Percentiles rank a stretch among this genome's conserved stretches.
Evolutionary conservation across 2,888 invertebrate species (phyloP).

Genomic region (Aethes cnicana): DNA sequence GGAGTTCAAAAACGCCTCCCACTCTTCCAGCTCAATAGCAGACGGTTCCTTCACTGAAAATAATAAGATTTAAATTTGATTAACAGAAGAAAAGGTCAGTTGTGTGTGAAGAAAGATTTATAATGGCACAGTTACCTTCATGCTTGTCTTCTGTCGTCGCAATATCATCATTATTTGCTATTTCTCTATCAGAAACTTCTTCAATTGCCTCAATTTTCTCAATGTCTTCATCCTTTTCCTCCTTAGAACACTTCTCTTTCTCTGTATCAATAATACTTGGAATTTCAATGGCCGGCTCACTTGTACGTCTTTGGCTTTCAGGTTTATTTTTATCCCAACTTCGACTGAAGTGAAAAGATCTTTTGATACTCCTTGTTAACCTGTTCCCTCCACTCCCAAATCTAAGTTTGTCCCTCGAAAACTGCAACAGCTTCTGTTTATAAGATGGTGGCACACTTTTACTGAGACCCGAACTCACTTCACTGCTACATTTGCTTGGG

Average conservation of each 20-base stretch:
- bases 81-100: constrained; percentile 4
- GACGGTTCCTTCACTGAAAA: constrained; percentile 76
- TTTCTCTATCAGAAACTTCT: constrained; percentile 63
- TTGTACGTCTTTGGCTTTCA: constrained; percentile 67
- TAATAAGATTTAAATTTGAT: constrained; percentile 7
- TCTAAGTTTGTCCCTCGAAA: constrained; percentile 73
- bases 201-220: constrained; percentile 75
- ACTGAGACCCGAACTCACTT: constrained; percentile 69
- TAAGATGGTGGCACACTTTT: constrained; percentile 80
- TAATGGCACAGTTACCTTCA: constrained; percentile 51
- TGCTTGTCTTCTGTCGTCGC: constrained; percentile 56
- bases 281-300: constrained; percentile 70
- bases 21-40: constrained; percentile 92
- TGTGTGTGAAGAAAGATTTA: constrained; percentile 1
- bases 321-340: constrained; percentile 74
- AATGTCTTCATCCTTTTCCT: constrained; percentile 69
- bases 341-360: constrained; percentile 74
- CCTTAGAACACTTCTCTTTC: constrained; percentile 61
- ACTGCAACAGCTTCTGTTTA: constrained; percentile 75
- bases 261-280: constrained; percentile 53
- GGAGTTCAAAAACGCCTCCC: constrained; percentile 91
- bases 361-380: constrained; percentile 74
- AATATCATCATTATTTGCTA: constrained; percentile 67
- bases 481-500: constrained; percentile 69
- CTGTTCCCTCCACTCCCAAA: constrained; percentile 75